A percentile compares a stretch with the other conserved stretches of the same genome.
Conservation (phyloP, 2,113 vertebrate genomes). For the Mugil cephalus region DNA sequence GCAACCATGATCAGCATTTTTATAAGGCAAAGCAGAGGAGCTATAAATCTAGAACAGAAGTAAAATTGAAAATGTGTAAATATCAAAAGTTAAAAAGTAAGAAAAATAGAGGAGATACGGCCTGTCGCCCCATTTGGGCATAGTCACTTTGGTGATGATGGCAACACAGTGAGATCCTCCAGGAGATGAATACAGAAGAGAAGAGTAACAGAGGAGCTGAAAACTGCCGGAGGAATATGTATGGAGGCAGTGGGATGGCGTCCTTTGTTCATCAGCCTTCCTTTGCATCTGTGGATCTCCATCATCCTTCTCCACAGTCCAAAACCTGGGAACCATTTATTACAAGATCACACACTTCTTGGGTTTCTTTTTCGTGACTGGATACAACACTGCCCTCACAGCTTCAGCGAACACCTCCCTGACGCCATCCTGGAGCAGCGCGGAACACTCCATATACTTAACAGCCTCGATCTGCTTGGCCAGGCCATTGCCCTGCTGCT, state of each 20-base stretch:
- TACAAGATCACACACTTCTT: constrained; percentile 94
- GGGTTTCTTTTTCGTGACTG: constrained; percentile 90
- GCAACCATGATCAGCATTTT: constrained; percentile 70
- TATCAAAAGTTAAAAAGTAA: constrained; percentile 78
- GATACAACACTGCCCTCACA: constrained; percentile 92
- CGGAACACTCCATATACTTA: constrained; percentile 95
- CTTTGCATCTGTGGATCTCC: constrained; percentile 63
- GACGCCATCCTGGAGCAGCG: constrained; percentile 91
- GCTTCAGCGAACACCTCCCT: constrained; percentile 93
- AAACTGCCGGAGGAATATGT: constrained; percentile 47
- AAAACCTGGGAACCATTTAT: constrained; percentile 71
- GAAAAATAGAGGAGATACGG: constrained; percentile 65
- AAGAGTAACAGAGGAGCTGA: constrained; percentile 51
- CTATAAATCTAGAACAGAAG: constrained; percentile 74
- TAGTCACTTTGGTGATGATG: constrained; percentile 80
- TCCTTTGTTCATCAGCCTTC: constrained; percentile 58
- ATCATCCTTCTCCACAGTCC: constrained; percentile 74
- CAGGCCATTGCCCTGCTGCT: constrained; percentile 90
- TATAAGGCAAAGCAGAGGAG: constrained; percentile 73
- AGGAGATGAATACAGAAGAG: constrained; percentile 65
- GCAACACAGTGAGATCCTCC: constrained; percentile 66
- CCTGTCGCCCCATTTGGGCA: constrained; percentile 71
- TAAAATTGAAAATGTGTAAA: constrained; percentile 75
- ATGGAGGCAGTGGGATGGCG: constrained; percentile 46
- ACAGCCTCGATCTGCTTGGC: constrained; percentile 94